phyloP scores from a whole-genome alignment of 1,140 invertebrate species.

The Hirudo medicinalis region DNA sequence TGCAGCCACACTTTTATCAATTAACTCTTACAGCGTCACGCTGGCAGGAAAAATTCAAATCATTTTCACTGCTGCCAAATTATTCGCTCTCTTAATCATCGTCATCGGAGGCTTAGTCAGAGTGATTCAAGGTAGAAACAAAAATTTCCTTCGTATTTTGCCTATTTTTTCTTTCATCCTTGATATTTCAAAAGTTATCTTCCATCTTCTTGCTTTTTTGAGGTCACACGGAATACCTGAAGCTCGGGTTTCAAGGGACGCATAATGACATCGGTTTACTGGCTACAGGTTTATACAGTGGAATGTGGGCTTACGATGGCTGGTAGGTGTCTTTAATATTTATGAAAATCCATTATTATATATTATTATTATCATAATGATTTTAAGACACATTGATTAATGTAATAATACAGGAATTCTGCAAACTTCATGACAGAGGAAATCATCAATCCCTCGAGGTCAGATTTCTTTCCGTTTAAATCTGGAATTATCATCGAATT shows the following conservation, averaged over 20 bases:
- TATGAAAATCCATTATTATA: background rate
- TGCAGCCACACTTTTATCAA: background rate
- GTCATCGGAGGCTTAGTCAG: conserved; percentile 3
- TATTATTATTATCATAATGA: background rate
- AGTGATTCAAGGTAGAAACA: background rate
- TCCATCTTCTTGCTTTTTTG: conserved; percentile 5
- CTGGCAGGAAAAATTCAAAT: conserved; percentile 13
- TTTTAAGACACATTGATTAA: background rate
- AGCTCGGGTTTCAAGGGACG: conserved; percentile 42
- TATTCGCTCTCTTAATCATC: conserved; percentile 7
- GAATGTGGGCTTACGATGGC: conserved; percentile 47
- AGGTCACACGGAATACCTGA: conserved; percentile 39
- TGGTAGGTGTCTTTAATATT: conserved; percentile 32
- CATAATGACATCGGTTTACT: conserved; percentile 35
- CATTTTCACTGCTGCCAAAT: conserved; percentile 2
- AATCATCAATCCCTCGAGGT: conserved; percentile 83
- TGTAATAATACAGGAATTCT: conserved; percentile 57
- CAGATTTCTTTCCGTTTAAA: background rate
- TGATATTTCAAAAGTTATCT: background rate
- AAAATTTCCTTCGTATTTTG: background rate
- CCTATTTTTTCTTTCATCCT: background rate
- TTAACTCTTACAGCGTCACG: conserved; percentile 3
- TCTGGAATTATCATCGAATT: background rate
- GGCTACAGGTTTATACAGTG: conserved; percentile 45
- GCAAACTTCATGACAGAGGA: conserved; percentile 93